Conservation (phyloP, 2,797 vertebrate species). For the Molossus alvarezi region DNA sequence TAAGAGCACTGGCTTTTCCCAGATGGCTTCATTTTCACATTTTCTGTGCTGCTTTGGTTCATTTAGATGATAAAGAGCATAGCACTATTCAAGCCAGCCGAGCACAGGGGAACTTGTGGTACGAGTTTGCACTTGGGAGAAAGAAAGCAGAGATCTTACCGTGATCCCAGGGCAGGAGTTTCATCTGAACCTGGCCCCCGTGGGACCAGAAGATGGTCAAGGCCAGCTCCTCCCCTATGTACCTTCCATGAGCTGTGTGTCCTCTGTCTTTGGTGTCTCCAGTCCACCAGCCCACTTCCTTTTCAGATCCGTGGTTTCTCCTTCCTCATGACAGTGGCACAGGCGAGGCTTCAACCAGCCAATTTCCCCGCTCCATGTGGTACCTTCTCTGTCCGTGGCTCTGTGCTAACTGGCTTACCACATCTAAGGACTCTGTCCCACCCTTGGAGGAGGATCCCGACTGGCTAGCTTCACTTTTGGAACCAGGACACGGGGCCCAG, state of each 20-base stretch:
- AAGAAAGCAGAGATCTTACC: not conserved
- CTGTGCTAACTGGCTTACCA: not conserved
- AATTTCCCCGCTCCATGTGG: not conserved
- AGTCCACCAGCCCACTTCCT: not conserved
- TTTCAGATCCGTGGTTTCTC: not conserved
- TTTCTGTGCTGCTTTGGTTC: not conserved
- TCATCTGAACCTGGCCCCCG: not conserved
- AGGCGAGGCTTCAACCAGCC: rapidly evolving
- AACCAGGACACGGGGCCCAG: not conserved
- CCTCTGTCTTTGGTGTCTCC: not conserved
- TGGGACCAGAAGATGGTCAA: not conserved
- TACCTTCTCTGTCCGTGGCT: not conserved
- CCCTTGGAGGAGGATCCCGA: not conserved
- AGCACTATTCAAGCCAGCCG: not conserved
- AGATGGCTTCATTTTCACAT: not conserved
- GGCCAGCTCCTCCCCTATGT: rapidly evolving
- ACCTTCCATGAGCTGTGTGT: not conserved
- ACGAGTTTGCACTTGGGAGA: not conserved
- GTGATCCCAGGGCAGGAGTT: not conserved
- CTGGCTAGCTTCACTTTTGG: not conserved
- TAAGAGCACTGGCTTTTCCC: not conserved
- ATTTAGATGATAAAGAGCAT: not conserved
- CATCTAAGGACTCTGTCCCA: not conserved
- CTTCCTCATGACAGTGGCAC: not conserved
- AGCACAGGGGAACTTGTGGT: not conserved